phyloP scores from a whole-genome alignment of 2,113 vertebrate species.

The Myrmophylax atrothorax region DNA sequence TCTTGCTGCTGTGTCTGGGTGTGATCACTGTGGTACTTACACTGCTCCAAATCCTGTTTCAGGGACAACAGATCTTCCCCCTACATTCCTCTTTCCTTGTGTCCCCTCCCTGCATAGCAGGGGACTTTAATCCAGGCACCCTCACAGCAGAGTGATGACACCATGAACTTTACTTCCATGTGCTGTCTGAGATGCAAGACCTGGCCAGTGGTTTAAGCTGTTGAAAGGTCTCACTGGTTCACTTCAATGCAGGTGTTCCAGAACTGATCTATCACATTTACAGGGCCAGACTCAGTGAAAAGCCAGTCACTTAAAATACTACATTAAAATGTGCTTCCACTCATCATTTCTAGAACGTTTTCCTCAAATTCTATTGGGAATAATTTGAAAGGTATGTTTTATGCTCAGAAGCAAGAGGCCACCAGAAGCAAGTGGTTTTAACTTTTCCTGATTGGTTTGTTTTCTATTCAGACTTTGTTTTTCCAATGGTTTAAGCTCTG shows the following conservation, averaged over 20 bases:
- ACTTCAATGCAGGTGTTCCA: slow-evolving; percentile 41
- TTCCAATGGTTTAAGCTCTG: background rate
- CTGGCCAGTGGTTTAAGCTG: background rate
- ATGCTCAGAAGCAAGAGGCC: background rate
- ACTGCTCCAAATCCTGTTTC: slow-evolving; percentile 30
- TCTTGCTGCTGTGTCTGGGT: slow-evolving; percentile 48
- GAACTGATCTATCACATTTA: slow-evolving; percentile 26
- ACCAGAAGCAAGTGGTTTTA: background rate
- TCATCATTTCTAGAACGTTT: slow-evolving; percentile 9
- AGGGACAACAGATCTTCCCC: background rate
- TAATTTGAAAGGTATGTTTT: background rate
- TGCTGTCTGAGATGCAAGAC: background rate
- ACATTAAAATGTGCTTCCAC: slow-evolving; percentile 17
- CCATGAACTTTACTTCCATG: slow-evolving; percentile 11
- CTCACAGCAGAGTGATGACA: slow-evolving; percentile 51
- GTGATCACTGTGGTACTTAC: background rate
- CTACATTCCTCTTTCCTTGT: background rate
- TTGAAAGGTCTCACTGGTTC: slow-evolving; percentile 17
- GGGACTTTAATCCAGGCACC: slow-evolving; percentile 34
- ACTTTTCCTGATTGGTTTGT: background rate
- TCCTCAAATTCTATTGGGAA: background rate
- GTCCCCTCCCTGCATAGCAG: background rate
- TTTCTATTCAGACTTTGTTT: background rate
- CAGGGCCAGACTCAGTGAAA: slow-evolving; percentile 16
- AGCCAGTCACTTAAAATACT: slow-evolving; percentile 31